A percentile compares a stretch with the other conserved stretches of the same genome.
Conservation (phyloP, 2,113 vertebrate species). For the Notechis scutatus region DNA sequence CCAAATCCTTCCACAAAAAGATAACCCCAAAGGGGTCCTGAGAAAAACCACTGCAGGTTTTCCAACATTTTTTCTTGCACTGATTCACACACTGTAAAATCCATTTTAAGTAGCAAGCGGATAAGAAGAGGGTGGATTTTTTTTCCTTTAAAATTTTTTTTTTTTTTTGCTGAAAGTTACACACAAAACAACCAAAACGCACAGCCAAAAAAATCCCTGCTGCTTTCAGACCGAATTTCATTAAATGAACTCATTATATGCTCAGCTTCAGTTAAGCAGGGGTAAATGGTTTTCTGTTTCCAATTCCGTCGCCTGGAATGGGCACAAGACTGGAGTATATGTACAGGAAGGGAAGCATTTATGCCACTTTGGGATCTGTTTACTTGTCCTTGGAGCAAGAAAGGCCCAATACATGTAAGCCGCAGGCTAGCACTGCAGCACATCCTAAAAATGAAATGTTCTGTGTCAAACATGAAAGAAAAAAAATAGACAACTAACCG, state of each 20-base stretch:
- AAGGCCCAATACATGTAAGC: background rate
- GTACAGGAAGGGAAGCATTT: conserved; percentile 15
- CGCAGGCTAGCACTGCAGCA: background rate
- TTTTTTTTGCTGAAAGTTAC: background rate
- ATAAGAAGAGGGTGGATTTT: background rate
- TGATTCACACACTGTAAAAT: conserved; percentile 17
- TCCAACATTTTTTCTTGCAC: background rate
- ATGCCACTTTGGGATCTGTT: conserved; percentile 4
- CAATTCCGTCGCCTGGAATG: conserved; percentile 43
- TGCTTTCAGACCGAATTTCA: conserved; percentile 59
- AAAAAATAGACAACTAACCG: background rate
- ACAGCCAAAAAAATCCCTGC: conserved; percentile 60
- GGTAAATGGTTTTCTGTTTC: conserved; percentile 51
- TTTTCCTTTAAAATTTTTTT: background rate
- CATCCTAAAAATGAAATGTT: background rate
- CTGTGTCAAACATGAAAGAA: background rate
- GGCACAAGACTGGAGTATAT: conserved; percentile 18
- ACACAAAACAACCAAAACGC: conserved; percentile 33
- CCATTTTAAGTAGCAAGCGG: conserved; percentile 30
- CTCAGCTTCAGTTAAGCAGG: conserved; percentile 62
- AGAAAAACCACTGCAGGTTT: background rate
- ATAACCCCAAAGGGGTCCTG: background rate
- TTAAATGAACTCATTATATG: conserved; percentile 62
- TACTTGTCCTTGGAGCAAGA: conserved; percentile 10
- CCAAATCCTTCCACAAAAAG: background rate